Base-by-base conservation (phyloP, 2,113 vertebrate species). In the Tapirus terrestris region DNA sequence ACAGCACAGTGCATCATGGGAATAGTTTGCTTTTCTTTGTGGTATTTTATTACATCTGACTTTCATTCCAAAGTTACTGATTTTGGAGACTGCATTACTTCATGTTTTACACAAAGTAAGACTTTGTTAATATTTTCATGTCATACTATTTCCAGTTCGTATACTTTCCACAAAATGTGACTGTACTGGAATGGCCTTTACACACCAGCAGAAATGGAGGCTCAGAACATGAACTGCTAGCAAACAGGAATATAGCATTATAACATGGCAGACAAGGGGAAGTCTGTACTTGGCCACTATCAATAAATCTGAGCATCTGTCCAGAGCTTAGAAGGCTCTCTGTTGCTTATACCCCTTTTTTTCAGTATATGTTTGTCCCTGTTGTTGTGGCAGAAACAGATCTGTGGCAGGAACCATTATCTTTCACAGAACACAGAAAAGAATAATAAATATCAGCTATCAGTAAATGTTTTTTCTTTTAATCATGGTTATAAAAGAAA, bases 401-500 rank as follows among this genome's bases (percentile, higher is more conserved):
- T 77, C 92, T 91, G 70, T 63, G 58, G 12, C 86, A 91, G 70
- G 25, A 94, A 90, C 23, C 45, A 83, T n/a, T 29, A 91, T 93
- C 72, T 81, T 93, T 81, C 21, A 85, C 16, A 89, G 39, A 67
- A 84, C 67, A 72, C 29, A 88, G 48, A 83, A 89, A 72, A 91
- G 13, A 80, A 94, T 58, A 96, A 67, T 75, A 84, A 95, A 60
- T 36, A 94, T 14, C 7, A 3, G 39, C 60, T 76, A 56, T 70
- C 18, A 63, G 43, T 84, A 48, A 65, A 89, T 93, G 31, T 25
- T 68, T 86, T 86, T 95, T 53, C 53, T 89, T 61, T 60, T 80
- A 88, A 20, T 79, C 27, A 67, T 23, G 10, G 13, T 89, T 84
- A 92, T 91, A 92, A 89, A 92, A 94, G 51, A 89, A 94, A 89